Base-by-base conservation (phyloP, 1,140 invertebrate genomes). In the Portunus trituberculatus region DNA sequence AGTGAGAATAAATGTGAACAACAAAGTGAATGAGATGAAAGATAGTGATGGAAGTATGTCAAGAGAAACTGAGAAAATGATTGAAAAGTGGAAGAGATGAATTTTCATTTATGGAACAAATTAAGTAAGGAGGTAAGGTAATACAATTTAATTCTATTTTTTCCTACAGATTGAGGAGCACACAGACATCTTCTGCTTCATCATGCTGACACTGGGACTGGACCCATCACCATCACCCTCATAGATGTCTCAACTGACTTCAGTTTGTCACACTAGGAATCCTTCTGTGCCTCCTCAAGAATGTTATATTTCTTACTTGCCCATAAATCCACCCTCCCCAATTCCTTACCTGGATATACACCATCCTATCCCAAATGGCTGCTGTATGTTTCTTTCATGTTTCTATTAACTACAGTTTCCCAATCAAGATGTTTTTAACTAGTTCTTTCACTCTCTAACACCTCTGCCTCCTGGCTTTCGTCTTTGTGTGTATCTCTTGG, bases 151-250 rank as follows among this genome's bases (percentile, higher is more conserved):
- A 12, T 28, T 67, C 2, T 76, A 76, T 93, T 92, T 87, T 95
- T 92, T 93, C 84, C 98, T 98, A 94, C 97, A 99, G 98, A 99
- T 99, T 96, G 98, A 99, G 96, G 99, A 99, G 97, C 97, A 98
- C 94, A 98, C 98, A 0, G 99, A 99, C 96, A 98, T 99, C 95
- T 98, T 99, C 96, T 98, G 98, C 96, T 99, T 99, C 97, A 98
- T 99, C 94, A 98, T 98, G n/a, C 98, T 98, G 97, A 97, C 98
- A 89, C 97, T 99, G 86, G 98, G 98, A 52, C 97, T 99, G 52
- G 96, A 98, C 96, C 98, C 98, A 96, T 32, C 45, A 12, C 90
- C 28, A 16, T 52, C 48, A 89, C 92, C 92, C 28, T 88, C 45
- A 32, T 39, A 45, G 86, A 20, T 32, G 31, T 7, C 86, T 28